phyloP scores from a whole-genome alignment of 1,140 invertebrate genomes.

The Philopotamus ludificatus region DNA sequence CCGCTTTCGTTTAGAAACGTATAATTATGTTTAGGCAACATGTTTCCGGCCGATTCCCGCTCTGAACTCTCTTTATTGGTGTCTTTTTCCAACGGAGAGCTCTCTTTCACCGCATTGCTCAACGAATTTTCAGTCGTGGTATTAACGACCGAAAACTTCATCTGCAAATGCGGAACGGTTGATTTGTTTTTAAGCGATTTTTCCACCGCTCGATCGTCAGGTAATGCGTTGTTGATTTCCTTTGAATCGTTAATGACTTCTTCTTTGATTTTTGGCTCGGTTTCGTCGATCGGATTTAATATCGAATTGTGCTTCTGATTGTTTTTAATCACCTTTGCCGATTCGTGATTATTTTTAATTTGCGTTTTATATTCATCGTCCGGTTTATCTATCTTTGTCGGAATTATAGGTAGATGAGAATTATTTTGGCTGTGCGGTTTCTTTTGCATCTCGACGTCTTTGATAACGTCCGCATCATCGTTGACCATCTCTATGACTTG shows the following conservation, averaged over 20 bases:
- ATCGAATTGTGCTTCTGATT: slow-evolving; percentile 15
- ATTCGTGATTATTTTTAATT: slow-evolving; percentile 15
- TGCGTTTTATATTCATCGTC: slow-evolving; percentile 20
- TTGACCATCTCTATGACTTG: slow-evolving; percentile 18
- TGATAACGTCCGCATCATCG: slow-evolving; percentile 12
- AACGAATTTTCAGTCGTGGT: slow-evolving; percentile 1
- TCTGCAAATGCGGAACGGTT: not conserved
- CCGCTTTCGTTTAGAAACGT: slow-evolving; percentile 32
- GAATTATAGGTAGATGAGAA: not conserved
- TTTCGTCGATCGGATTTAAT: slow-evolving; percentile 19
- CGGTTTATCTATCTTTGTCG: not conserved
- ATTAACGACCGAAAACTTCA: not conserved
- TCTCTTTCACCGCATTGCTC: not conserved
- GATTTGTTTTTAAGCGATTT: slow-evolving; percentile 21
- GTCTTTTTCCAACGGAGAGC: not conserved
- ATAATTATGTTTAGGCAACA: slow-evolving; percentile 34
- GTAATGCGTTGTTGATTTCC: slow-evolving; percentile 31
- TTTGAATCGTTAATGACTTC: slow-evolving; percentile 28
- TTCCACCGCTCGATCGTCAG: slow-evolving; percentile 19
- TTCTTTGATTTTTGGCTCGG: slow-evolving; percentile 18
- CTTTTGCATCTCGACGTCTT: slow-evolving; percentile 12
- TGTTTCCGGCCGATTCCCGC: slow-evolving; percentile 29
- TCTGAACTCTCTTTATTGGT: slow-evolving; percentile 23
- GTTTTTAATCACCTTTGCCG: slow-evolving; percentile 29
- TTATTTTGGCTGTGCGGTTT: slow-evolving; percentile 23